Evolutionary conservation across 1,140 invertebrate genomes (phyloP).

Genomic region (Cecropterus lyciades): DNA sequence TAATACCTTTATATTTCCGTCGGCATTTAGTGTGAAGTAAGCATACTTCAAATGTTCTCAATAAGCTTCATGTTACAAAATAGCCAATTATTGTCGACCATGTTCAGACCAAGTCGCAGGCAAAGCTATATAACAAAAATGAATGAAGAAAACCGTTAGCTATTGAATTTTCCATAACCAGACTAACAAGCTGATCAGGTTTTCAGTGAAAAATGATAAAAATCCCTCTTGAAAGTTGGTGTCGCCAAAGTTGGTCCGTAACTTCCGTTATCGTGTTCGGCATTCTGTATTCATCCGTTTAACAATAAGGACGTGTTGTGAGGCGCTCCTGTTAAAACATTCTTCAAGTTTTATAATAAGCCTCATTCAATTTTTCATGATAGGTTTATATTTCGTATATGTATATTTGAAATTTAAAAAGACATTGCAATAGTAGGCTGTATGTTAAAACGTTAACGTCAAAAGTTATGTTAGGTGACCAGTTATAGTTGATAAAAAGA

Average conservation of each 20-base stretch:
- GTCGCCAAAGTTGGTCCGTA: slow-evolving; percentile 14
- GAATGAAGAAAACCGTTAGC: not conserved
- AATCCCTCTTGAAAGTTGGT: slow-evolving; percentile 8
- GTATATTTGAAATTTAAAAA: not conserved
- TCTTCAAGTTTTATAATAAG: slow-evolving; percentile 3
- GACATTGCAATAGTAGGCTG: too few species aligned
- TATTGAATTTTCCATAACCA: slow-evolving; percentile 1
- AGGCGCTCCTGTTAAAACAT: not conserved
- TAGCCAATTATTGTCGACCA: not conserved
- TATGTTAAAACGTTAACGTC: too few species aligned
- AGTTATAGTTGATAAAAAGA: too few species aligned
- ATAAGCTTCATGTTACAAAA: too few species aligned
- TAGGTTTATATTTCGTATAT: not conserved
- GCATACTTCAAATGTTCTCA: too few species aligned
- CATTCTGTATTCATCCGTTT: not conserved
- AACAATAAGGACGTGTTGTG: slow-evolving; percentile 1
- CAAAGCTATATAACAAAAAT: not conserved
- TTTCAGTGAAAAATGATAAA: slow-evolving; percentile 20
- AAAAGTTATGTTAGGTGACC: too few species aligned
- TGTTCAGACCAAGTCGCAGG: not conserved
- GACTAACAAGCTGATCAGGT: slow-evolving; percentile 15
- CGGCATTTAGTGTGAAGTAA: too few species aligned
- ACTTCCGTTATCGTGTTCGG: slow-evolving; percentile 12
- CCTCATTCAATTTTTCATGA: not conserved
- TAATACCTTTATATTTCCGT: too few species aligned